phyloP scores from a whole-genome alignment of 2,797 vertebrate genomes.

The Lindbergichthys nudifrons region DNA sequence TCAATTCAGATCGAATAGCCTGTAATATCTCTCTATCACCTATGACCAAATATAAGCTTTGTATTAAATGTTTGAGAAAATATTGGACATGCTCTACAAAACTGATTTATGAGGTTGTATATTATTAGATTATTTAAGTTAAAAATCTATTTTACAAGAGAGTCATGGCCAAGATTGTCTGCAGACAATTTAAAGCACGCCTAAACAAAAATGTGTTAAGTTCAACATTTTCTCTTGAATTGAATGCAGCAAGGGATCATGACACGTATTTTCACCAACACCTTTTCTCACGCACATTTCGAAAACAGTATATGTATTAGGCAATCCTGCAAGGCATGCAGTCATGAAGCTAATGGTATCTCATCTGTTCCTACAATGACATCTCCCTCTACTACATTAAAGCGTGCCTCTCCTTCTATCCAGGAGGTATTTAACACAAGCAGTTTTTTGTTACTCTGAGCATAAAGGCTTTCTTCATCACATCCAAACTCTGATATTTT shows the following conservation, averaged over 20 bases:
- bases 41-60: conserved; percentile 18
- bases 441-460: conserved; percentile 73
- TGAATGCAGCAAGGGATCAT: conserved; percentile 45
- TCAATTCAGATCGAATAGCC: conserved; percentile 37
- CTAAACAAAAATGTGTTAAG: conserved; percentile 36
- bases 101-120: conserved; percentile 11
- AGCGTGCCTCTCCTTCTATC: conserved; percentile 64
- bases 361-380: conserved; percentile 52
- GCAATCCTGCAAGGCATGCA: conserved; percentile 20
- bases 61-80: not conserved
- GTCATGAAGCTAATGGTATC: conserved; percentile 42
- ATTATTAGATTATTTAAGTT: no score
- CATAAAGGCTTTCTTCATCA: conserved; percentile 84
- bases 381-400: conserved; percentile 57
- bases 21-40: conserved; percentile 25
- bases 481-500: conserved; percentile 83
- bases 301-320: conserved; percentile 43
- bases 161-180: no score
- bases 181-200: conserved; percentile 21
- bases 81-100: not conserved
- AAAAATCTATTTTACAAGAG: no score
- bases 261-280: conserved; percentile 73
- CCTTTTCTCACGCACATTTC: conserved; percentile 52
- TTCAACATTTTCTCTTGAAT: conserved; percentile 63
- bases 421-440: conserved; percentile 79